A percentile compares a stretch with the other conserved stretches of the same genome.
phyloP scores from a whole-genome alignment of 1,140 invertebrate genomes.

The Sycophila sp. region DNA sequence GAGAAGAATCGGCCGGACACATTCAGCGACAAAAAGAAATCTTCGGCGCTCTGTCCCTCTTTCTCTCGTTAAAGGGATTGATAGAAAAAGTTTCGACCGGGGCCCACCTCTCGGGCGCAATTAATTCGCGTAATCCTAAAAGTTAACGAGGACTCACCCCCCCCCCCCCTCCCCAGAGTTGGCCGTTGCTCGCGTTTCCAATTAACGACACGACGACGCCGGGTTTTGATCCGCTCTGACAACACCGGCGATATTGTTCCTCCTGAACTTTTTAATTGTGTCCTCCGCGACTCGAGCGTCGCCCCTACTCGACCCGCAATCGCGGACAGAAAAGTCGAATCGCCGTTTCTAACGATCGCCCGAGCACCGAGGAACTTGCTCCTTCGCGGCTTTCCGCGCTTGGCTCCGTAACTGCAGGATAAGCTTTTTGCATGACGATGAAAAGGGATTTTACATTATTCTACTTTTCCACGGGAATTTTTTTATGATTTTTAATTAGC shows the following conservation, averaged over 20 bases:
- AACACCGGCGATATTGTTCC: slow-evolving; percentile 34
- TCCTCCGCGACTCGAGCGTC: background rate
- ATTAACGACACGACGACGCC: slow-evolving; percentile 34
- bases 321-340: background rate
- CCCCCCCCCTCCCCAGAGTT: background rate
- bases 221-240: slow-evolving; percentile 38
- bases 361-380: no score
- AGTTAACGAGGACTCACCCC: slow-evolving; percentile 35
- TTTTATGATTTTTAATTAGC: no score
- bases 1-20: no score
- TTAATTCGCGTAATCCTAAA: slow-evolving; percentile 41
- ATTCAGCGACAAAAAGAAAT: no score
- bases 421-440: no score
- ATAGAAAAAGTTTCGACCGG: slow-evolving; percentile 37
- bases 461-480: no score
- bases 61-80: slow-evolving; percentile 23
- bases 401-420: no score
- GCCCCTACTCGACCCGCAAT: background rate
- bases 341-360: no score
- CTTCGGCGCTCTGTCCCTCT: no score
- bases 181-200: slow-evolving; percentile 35
- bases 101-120: slow-evolving; percentile 30
- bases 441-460: no score
- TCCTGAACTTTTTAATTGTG: slow-evolving; percentile 30
- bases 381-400: no score